Evolutionary conservation across 2,888 invertebrate genomes (phyloP), one percentile per base, ranked within the genome.

Genomic region (Flabesymbios commensalis): DNA sequence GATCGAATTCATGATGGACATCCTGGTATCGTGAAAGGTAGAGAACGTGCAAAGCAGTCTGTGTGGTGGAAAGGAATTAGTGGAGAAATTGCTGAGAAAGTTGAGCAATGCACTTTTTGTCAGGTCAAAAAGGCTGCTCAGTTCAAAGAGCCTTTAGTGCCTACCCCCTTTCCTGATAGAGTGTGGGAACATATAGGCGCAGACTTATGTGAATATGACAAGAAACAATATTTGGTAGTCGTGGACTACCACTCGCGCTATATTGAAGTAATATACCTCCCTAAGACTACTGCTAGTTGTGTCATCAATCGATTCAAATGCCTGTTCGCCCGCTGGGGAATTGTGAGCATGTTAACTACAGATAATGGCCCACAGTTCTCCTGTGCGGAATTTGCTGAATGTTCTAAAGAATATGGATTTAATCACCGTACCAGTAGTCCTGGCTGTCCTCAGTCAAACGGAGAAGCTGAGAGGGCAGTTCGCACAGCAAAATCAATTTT

Each of bases 391-490:
- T 45, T 45, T 22, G 24, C 45, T 45, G 24, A 45, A 10, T 45
- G 10, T 22, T 10, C 45, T n/a, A 14, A 22, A 22, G 45, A 45
- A 22, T 45, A 45, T 45, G 24, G 14, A 7, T 45, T 36, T 22
- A 7, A 10, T 7, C 45, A 45, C 24, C 7, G 10, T 10, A 45
- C 45, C 7, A 7, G n/a, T n/a, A 45, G 45, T 22, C 45, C 45
- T n/a, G n/a, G 22, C 24, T 7, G 22, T n/a, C 45, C 45, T 7
- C 45, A n/a, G 10, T 10, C n/a, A 7, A 45, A 45, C 45, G 45
- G 45, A 19, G 45, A 14, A 45, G 45, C 45, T 10, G 45, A 49
- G 49, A 49, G 22, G 31, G 49, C 49, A 26, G 49, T 26, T 28
- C 5, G 31, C 14, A 32, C 22, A 17, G 49, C 49, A 14, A 49